Percentiles rank a stretch among this genome's conserved stretches.
Evolutionary conservation across 92 coral and sea anemone species (phyloP).

Genomic region (Ricordea florida): DNA sequence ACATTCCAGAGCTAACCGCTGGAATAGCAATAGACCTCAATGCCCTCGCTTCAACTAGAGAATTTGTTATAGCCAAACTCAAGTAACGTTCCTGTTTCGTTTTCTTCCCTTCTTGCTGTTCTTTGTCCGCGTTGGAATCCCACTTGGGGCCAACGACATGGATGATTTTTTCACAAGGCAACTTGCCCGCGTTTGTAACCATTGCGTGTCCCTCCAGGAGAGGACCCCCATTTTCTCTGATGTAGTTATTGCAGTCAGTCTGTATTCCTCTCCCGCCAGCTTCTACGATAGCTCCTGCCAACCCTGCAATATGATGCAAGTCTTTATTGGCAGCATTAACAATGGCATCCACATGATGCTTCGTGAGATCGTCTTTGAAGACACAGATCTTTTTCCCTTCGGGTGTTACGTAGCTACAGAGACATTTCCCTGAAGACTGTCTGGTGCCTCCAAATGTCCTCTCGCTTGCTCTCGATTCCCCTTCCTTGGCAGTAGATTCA

Average conservation of each 20-base stretch:
- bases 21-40: conserved; percentile 73
- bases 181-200: conserved; percentile 51
- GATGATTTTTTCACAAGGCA: conserved; percentile 66
- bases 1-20: conserved; percentile 77
- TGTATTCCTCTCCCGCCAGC: conserved; percentile 81
- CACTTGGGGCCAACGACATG: conserved; percentile 69
- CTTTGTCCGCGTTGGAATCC: neutral
- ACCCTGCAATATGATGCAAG: conserved; percentile 71
- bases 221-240: conserved; percentile 5
- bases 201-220: conserved; percentile 54
- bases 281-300: conserved; percentile 70
- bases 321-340: conserved; percentile 76
- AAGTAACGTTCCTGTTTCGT: conserved; percentile 28
- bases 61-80: conserved; percentile 3
- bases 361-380: conserved; percentile 75
- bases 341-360: conserved; percentile 68
- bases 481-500: neutral
- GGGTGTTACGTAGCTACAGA: conserved; percentile 44
- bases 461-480: neutral
- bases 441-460: neutral
- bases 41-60: conserved; percentile 26
- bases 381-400: conserved; percentile 50
- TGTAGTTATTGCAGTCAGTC: conserved; percentile 42
- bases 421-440: neutral
- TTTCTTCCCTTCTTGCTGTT: neutral